A percentile compares a stretch with the other conserved stretches of the same genome.
These are phyloP conservation scores for Drosophila neonasuta DNA, from an alignment of 2,888 invertebrate species.

Conservation along the genomic window DNA sequence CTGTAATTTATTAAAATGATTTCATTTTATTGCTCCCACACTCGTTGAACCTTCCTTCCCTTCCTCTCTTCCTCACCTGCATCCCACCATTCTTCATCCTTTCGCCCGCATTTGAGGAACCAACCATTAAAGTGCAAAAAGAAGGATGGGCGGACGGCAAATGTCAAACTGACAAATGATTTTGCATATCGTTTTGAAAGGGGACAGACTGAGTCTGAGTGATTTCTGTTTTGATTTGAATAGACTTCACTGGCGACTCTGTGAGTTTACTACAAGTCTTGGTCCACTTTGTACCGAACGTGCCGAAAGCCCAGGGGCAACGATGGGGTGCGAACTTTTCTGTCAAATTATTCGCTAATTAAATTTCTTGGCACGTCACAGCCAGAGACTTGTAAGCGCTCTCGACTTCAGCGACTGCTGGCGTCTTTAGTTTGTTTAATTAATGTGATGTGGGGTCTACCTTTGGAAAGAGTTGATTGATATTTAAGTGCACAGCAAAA, in stretches of 20 bases:
- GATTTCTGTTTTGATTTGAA: slow-evolving; percentile 49
- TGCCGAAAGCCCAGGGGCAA: slow-evolving; percentile 17
- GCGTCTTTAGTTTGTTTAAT: slow-evolving; percentile 50
- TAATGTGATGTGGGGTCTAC: slow-evolving; percentile 44
- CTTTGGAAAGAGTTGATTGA: slow-evolving; percentile 60
- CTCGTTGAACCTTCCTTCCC: background rate
- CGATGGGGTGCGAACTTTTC: slow-evolving; percentile 55
- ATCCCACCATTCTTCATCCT: background rate
- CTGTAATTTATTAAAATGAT: slow-evolving; percentile 61
- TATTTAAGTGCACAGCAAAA: slow-evolving; percentile 59
- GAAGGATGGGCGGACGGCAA: slow-evolving; percentile 9
- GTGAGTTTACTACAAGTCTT: background rate
- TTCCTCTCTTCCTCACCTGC: background rate
- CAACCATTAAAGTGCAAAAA: background rate
- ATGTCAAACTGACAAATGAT: slow-evolving; percentile 48
- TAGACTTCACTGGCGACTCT: slow-evolving; percentile 25
- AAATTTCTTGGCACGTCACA: slow-evolving; percentile 69
- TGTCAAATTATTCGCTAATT: slow-evolving; percentile 65
- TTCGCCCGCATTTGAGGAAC: background rate
- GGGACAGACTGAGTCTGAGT: slow-evolving; percentile 30
- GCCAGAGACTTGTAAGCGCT: slow-evolving; percentile 32
- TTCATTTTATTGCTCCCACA: slow-evolving; percentile 30
- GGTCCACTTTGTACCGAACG: slow-evolving; percentile 12
- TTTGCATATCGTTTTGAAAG: slow-evolving; percentile 13
- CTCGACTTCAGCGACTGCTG: slow-evolving; percentile 23